phyloP scores from a whole-genome alignment of 2,888 invertebrate genomes.

The Megamerina dolium region DNA sequence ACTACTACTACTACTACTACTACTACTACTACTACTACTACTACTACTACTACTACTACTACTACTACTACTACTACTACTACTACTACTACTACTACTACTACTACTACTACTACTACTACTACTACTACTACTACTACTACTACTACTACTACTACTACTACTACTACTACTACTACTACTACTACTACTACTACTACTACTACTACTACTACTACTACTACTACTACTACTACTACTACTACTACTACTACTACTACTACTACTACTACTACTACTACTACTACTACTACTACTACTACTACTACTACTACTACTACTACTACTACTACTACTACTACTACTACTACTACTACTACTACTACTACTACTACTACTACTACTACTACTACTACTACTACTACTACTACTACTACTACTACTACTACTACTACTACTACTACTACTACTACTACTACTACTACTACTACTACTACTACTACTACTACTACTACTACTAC shows the following conservation, averaged over 20 bases:
- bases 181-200: neutral
- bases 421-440: neutral
- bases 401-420: neutral
- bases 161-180: neutral
- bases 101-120: neutral
- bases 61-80: neutral
- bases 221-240: neutral
- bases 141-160: neutral
- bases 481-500: neutral
- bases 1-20: neutral
- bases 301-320: neutral
- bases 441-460: neutral
- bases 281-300: neutral
- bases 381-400: neutral
- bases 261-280: neutral
- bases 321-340: neutral
- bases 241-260: neutral
- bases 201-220: neutral
- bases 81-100: neutral
- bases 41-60: neutral
- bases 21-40: neutral
- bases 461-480: neutral
- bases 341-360: neutral
- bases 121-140: neutral
- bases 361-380: neutral